Conservation (phyloP, 2,888 invertebrate genomes). For the Thumatha senex region DNA sequence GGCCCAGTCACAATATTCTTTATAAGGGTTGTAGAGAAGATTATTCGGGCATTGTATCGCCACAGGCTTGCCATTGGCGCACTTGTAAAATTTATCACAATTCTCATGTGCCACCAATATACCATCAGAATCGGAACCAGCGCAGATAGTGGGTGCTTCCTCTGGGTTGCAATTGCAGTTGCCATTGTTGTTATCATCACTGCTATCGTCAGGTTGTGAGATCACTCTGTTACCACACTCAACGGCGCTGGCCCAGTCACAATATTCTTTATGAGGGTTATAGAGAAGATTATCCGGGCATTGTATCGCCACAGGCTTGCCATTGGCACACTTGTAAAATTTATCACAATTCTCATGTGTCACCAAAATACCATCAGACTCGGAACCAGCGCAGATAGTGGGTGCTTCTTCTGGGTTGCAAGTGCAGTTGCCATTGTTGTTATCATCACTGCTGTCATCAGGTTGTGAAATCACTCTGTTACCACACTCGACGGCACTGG, state of each 20-base stretch:
- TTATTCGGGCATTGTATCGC: slow-evolving; percentile 14
- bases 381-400: slow-evolving; percentile 31
- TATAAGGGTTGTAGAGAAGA: slow-evolving; percentile 28
- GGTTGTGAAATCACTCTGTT: slow-evolving; percentile 14
- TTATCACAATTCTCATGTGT: slow-evolving; percentile 40
- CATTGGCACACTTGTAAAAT: slow-evolving; percentile 35
- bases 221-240: slow-evolving; percentile 31
- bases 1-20: slow-evolving; percentile 33
- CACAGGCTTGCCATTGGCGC: slow-evolving; percentile 30
- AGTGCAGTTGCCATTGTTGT: slow-evolving; percentile 5
- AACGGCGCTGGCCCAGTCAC: slow-evolving; percentile 34
- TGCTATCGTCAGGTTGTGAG: background rate
- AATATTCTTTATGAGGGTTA: slow-evolving; percentile 27
- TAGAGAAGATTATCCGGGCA: slow-evolving; percentile 25
- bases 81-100: slow-evolving; percentile 40
- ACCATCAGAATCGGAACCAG: slow-evolving; percentile 24
- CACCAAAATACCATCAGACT: slow-evolving; percentile 24
- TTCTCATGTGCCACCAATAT: slow-evolving; percentile 34
- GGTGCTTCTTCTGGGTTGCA: slow-evolving; percentile 22
- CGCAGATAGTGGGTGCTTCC: slow-evolving; percentile 38
- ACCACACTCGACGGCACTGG: slow-evolving; percentile 32
- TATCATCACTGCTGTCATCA: slow-evolving; percentile 3
- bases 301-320: slow-evolving; percentile 22
- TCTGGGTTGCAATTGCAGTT: slow-evolving; percentile 9
- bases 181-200: background rate